Conservation (phyloP, 2,113 vertebrate genomes). For the Oryzias celebensis region DNA sequence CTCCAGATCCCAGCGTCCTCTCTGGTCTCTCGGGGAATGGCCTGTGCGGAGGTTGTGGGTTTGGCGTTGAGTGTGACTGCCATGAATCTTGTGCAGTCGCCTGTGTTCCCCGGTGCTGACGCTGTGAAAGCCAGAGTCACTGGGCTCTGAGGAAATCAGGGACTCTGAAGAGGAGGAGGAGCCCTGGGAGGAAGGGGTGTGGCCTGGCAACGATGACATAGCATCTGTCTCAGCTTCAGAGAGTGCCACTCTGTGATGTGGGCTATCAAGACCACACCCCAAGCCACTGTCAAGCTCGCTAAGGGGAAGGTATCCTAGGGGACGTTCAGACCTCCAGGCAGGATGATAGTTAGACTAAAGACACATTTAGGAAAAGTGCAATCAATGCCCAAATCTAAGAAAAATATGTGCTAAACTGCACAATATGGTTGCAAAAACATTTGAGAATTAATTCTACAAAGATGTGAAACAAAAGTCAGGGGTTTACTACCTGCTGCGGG, state of each 20-base stretch:
- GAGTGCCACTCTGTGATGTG: constrained; percentile 48
- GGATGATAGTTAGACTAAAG: constrained; percentile 50
- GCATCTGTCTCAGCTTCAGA: constrained; percentile 66
- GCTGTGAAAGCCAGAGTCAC: constrained; percentile 68
- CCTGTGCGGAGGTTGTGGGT: constrained; percentile 44
- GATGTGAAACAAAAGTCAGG: background rate
- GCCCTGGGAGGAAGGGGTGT: constrained; percentile 62
- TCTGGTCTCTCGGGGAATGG: constrained; percentile 65
- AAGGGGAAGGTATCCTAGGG: constrained; percentile 53
- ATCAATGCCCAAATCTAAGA: background rate
- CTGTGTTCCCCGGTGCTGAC: constrained; percentile 69
- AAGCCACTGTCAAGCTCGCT: constrained; percentile 67
- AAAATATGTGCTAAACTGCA: background rate
- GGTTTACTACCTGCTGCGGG: constrained; percentile 51
- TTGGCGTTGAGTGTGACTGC: constrained; percentile 48
- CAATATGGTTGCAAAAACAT: background rate
- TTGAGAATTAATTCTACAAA: background rate
- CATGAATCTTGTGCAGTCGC: constrained; percentile 64
- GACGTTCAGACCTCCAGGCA: constrained; percentile 40
- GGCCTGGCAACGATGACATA: constrained; percentile 54
- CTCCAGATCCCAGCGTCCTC: constrained; percentile 75
- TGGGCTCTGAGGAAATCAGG: constrained; percentile 65
- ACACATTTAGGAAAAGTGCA: background rate
- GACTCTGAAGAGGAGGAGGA: constrained; percentile 59
- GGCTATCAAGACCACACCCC: constrained; percentile 59